Evolutionary conservation across 2,797 vertebrate genomes (phyloP).

Genomic region (Lepilemur ruficaudatus): DNA sequence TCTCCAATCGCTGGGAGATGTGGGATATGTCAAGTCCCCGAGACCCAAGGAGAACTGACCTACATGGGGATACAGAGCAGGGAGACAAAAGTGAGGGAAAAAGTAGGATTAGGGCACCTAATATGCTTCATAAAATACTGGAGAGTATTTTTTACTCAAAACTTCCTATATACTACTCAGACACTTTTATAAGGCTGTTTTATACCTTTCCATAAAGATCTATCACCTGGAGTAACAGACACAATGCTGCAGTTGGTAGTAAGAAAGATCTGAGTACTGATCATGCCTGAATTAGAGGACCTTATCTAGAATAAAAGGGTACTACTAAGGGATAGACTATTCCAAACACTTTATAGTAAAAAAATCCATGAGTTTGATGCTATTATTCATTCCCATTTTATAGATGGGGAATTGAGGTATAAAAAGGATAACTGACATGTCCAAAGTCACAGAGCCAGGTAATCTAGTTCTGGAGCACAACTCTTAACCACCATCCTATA

Average conservation of each 20-base stretch:
- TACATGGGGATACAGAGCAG: constrained; percentile 72
- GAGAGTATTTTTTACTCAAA: background rate
- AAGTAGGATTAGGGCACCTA: background rate
- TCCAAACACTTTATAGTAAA: background rate
- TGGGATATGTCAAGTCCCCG: constrained; percentile 97
- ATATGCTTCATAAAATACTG: background rate
- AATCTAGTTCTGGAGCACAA: background rate
- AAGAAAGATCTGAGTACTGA: background rate
- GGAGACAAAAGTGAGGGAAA: constrained; percentile 33
- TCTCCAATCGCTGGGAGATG: constrained; percentile 96
- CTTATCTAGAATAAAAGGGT: background rate
- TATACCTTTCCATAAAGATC: background rate
- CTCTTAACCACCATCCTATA: background rate
- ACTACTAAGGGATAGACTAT: background rate
- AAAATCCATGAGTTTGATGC: background rate
- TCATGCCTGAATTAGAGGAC: background rate
- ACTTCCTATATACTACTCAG: background rate
- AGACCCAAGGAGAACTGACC: constrained; percentile 96
- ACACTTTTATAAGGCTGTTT: background rate
- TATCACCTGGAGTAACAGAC: background rate
- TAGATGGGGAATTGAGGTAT: background rate
- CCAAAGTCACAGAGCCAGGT: background rate
- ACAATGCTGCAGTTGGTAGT: background rate
- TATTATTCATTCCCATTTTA: constrained; percentile 5
- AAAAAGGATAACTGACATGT: background rate